A percentile compares a stretch with the other conserved stretches of the same genome.
phyloP scores from a whole-genome alignment of 1,140 invertebrate species.

The Bombus pascuorum region DNA sequence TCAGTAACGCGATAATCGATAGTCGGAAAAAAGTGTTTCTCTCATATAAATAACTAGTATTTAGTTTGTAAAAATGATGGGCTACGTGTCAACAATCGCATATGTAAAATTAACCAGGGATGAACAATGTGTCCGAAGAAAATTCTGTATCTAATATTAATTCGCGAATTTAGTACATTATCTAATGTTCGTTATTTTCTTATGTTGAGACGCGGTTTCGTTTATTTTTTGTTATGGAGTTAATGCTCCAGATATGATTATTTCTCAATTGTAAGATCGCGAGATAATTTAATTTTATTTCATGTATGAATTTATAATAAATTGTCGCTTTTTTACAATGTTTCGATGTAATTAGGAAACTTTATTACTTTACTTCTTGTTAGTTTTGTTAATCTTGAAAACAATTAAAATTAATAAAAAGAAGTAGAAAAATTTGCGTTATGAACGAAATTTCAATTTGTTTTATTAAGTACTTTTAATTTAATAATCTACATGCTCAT shows the following conservation, averaged over 20 bases:
- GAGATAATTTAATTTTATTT: not conserved
- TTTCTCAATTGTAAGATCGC: not conserved
- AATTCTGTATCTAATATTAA: not conserved
- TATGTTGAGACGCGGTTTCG: not conserved
- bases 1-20: conserved; percentile 37
- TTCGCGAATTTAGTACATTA: not conserved
- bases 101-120: conserved; percentile 29
- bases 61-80: conserved; percentile 62
- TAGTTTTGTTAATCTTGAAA: no score
- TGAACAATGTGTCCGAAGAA: not conserved
- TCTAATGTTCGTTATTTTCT: no score
- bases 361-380: no score
- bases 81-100: conserved; percentile 74
- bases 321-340: not conserved
- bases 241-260: not conserved
- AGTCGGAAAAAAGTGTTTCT: conserved; percentile 30
- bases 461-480: not conserved
- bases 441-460: not conserved
- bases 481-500: not conserved
- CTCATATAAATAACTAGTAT: conserved; percentile 29
- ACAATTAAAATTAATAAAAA: no score
- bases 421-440: not conserved
- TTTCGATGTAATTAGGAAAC: not conserved
- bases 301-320: not conserved
- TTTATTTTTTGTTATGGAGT: not conserved